phyloP scores from a whole-genome alignment of 1,140 invertebrate genomes.

The Neocloeon triangulifer region DNA sequence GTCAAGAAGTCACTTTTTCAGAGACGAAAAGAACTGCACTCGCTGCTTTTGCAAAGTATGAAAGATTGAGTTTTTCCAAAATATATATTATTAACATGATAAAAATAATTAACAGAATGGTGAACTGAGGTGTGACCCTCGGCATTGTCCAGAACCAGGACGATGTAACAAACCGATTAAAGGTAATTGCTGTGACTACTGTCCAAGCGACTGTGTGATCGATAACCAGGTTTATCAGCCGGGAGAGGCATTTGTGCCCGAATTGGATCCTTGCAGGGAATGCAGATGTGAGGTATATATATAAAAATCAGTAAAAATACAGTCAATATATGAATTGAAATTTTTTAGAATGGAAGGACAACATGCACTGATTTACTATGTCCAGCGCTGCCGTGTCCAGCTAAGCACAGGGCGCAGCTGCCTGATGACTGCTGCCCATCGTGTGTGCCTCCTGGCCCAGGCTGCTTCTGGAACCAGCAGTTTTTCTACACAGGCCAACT shows the following conservation, averaged over 20 bases:
- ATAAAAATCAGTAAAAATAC: too few species aligned
- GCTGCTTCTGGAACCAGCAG: not conserved
- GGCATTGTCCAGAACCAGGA: constrained; percentile 2
- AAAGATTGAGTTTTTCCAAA: not conserved
- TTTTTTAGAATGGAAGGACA: constrained; percentile 1
- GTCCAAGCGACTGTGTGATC: constrained; percentile 3
- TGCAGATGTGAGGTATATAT: constrained; percentile 1
- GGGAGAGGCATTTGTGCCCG: not conserved
- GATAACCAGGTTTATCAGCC: not conserved
- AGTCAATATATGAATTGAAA: too few species aligned
- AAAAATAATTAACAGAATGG: constrained; percentile 1
- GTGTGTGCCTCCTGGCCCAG: not conserved
- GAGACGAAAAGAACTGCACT: constrained; percentile 1
- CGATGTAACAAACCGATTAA: constrained; percentile 1
- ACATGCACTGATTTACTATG: not conserved
- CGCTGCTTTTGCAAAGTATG: not conserved
- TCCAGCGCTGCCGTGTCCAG: not conserved
- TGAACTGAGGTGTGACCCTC: constrained; percentile 1
- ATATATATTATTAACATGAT: not conserved
- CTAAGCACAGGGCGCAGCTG: not conserved
- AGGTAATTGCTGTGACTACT: constrained; percentile 2
- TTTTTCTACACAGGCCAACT: constrained; percentile 4
- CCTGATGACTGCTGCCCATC: constrained; percentile 1
- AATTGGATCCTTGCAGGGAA: constrained; percentile 2
- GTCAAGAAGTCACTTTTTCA: not conserved